Conservation (phyloP, 2,888 invertebrate species). For the Drosophila histrio region DNA sequence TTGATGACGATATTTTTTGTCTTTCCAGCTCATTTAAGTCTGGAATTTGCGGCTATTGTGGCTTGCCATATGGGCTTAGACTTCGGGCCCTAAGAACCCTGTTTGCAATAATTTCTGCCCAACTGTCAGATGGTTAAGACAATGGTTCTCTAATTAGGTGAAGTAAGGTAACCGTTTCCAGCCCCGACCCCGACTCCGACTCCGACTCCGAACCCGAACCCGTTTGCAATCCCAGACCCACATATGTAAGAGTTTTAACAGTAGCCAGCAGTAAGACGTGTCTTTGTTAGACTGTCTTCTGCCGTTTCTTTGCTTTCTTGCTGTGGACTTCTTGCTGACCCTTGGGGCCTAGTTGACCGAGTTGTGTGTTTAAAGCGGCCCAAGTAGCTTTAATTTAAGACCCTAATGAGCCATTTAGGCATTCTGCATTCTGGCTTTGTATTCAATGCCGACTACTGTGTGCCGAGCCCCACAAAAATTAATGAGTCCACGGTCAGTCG, state of each 20-base stretch:
- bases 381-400: constrained; percentile 76
- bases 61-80: constrained; percentile 54
- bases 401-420: constrained; percentile 78
- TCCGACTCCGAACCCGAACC: constrained; percentile 28
- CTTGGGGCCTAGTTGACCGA: constrained; percentile 71
- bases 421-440: constrained; percentile 73
- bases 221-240: constrained; percentile 4
- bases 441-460: constrained; percentile 79
- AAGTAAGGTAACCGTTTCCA: constrained; percentile 19
- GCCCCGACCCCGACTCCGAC: constrained; percentile 1
- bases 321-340: constrained; percentile 53
- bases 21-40: constrained; percentile 35
- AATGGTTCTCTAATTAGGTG: constrained; percentile 69
- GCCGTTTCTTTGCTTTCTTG: constrained; percentile 51
- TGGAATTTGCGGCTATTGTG: constrained; percentile 36
- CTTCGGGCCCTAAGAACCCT: constrained; percentile 1
- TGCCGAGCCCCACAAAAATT: constrained; percentile 59
- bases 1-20: constrained; percentile 43
- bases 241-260: constrained; percentile 13
- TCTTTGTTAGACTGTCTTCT: constrained; percentile 51
- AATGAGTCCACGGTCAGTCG: constrained; percentile 73
- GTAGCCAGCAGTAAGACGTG: constrained; percentile 36
- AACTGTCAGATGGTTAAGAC: constrained; percentile 65
- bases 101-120: constrained; percentile 52
- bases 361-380: constrained; percentile 45